Conservation (phyloP, 2,888 invertebrate genomes). For the Listrodromus nycthemerus region DNA sequence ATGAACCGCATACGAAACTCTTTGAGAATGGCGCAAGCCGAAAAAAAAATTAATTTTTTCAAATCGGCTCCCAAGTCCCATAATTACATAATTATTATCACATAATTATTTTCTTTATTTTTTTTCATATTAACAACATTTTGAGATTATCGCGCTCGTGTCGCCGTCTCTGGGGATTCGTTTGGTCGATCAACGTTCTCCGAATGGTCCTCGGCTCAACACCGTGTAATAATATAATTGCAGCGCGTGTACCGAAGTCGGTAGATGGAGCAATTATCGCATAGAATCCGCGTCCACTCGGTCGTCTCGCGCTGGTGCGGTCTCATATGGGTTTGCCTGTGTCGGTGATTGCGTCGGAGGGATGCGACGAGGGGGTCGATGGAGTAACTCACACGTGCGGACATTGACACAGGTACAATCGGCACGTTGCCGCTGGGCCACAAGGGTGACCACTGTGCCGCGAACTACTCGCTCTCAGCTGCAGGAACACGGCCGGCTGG, state of each 20-base stretch:
- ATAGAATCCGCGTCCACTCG: constrained; percentile 41
- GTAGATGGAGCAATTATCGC: constrained; percentile 54
- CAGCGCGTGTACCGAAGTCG: constrained; percentile 28
- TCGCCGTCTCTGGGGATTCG: neutral
- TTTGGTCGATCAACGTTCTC: neutral
- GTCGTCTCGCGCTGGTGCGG: constrained; percentile 33
- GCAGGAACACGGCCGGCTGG: constrained; percentile 4
- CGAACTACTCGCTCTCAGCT: constrained; percentile 3
- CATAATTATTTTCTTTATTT: too few species aligned
- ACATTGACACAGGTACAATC: constrained; percentile 33
- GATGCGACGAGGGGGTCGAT: neutral
- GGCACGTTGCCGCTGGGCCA: constrained; percentile 27
- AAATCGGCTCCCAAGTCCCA: too few species aligned
- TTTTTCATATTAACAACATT: neutral
- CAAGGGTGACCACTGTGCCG: constrained; percentile 18
- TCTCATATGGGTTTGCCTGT: constrained; percentile 58
- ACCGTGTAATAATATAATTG: constrained; percentile 53
- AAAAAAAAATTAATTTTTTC: too few species aligned
- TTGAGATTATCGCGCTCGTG: neutral
- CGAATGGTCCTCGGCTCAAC: neutral
- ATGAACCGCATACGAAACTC: too few species aligned
- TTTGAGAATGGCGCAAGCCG: too few species aligned
- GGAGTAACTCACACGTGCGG: constrained; percentile 26
- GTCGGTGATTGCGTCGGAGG: constrained; percentile 50
- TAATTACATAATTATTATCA: too few species aligned